phyloP scores from a whole-genome alignment of 2,113 vertebrate genomes.

The Gambusia affinis region DNA sequence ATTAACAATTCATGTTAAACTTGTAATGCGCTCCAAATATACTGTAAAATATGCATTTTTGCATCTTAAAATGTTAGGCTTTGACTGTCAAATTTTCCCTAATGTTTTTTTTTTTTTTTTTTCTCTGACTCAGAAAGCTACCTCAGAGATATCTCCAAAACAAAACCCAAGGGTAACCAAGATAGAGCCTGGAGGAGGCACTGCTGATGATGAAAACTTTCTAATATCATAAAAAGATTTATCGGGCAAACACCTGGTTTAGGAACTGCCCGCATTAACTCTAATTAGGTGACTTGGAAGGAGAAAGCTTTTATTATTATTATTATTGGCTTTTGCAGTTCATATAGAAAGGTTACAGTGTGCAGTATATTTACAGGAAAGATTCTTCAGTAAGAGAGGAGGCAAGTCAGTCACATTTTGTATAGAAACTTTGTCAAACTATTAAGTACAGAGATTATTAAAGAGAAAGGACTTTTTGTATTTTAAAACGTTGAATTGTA shows the following conservation, averaged over 20 bases:
- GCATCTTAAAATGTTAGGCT: background rate
- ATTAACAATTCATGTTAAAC: background rate
- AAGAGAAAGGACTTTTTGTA: background rate
- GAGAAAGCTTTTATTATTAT: background rate
- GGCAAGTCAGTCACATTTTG: background rate
- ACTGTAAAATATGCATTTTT: background rate
- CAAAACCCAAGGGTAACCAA: background rate
- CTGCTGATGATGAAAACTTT: background rate
- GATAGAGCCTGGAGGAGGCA: background rate
- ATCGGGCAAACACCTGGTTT: background rate
- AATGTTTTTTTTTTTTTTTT: background rate
- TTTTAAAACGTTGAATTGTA: no score
- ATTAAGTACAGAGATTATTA: background rate
- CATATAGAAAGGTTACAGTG: background rate
- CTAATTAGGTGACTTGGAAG: background rate
- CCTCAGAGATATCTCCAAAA: background rate
- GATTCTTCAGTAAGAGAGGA: background rate
- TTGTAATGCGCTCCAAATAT: background rate
- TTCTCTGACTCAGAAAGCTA: background rate
- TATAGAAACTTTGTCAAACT: background rate
- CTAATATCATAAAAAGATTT: background rate
- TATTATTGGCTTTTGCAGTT: no score
- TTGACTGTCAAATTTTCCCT: background rate
- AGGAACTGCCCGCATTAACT: background rate
- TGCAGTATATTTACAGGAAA: background rate